Base-by-base conservation (phyloP, 1,140 invertebrate species). In the Tetragnatha versicolor region DNA sequence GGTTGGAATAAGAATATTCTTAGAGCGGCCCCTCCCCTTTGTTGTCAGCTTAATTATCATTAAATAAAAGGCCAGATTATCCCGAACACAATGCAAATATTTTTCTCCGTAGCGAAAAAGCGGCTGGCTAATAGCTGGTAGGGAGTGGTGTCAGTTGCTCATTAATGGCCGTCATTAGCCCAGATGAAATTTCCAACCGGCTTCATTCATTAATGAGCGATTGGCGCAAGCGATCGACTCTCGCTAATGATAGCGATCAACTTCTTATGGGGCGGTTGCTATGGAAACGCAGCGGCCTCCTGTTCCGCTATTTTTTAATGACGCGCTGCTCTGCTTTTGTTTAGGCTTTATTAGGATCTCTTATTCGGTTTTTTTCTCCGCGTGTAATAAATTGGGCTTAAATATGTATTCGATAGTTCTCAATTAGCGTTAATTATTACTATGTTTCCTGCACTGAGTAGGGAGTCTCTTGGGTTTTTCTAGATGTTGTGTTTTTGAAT, bases 151-250 rank as follows among this genome's bases (percentile, higher is more conserved):
- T 63, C 42, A 63, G 25, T 63, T 77, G 73, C 73, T 77, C 73
- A 77, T 77, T 77, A 77, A 77, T 77, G 27, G 45, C 39, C 17
- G 53, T 77, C 73, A 77, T 77, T 77, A 77, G 60, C 33, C 17
- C 45, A 55, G 73, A 77, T 77, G 73, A 65, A 65, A 66, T 77
- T 65, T 77, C 73, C 73, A 53, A 77, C 73, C 73, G 49, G n/a
- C 60, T 66, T 77, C 73, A 65, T 77, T 77, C 55, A 77, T 66
- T 77, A 77, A 77, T 77, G 73, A 77, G 45, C 73, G 73, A 77
- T 77, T 77, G 73, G 73, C 33, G 55, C 47, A 77, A 77, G 61
- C 73, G 73, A 77, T 77, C 73, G 61, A 47, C 47, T 10, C 47
- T 66, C 73, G 20, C 73, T 77, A 77, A 47, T 70, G 73, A 77